phyloP scores from a whole-genome alignment of 2,888 invertebrate species.

The Dermolepida albohirtum region DNA sequence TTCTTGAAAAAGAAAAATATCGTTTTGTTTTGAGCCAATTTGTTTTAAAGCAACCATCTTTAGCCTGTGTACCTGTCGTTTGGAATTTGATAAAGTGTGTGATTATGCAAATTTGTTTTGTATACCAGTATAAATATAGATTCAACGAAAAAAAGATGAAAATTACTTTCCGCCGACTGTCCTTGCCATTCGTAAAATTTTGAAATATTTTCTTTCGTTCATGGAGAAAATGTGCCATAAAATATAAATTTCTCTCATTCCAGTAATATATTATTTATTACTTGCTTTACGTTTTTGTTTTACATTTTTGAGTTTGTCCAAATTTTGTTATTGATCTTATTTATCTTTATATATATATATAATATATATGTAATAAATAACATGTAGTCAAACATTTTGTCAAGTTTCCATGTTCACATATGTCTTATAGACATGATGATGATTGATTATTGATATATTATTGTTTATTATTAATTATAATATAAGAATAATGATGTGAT shows the following conservation, averaged over 20 bases:
- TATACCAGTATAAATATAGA: slow-evolving; percentile 14
- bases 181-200: slow-evolving; percentile 56
- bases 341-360: slow-evolving; percentile 46
- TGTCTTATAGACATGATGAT: slow-evolving; percentile 63
- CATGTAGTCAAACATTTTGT: slow-evolving; percentile 64
- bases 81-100: slow-evolving; percentile 64
- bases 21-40: slow-evolving; percentile 55
- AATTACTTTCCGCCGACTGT: slow-evolving; percentile 57
- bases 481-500: slow-evolving; percentile 74
- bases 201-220: slow-evolving; percentile 32
- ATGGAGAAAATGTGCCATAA: slow-evolving; percentile 51
- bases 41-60: slow-evolving; percentile 46
- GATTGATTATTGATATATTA: slow-evolving; percentile 65
- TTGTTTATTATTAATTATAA: slow-evolving; percentile 67
- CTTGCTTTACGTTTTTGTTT: slow-evolving; percentile 49
- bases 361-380: slow-evolving; percentile 44
- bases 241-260: slow-evolving; percentile 39
- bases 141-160: slow-evolving; percentile 5
- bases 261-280: slow-evolving; percentile 24
- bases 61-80: slow-evolving; percentile 59
- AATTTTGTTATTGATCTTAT: slow-evolving; percentile 51
- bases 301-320: slow-evolving; percentile 44
- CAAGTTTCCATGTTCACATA: slow-evolving; percentile 64
- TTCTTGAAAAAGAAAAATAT: slow-evolving; percentile 61
- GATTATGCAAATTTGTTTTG: slow-evolving; percentile 55